Conservation (phyloP, 2,888 invertebrate species). For the Hirtodrosophila duncani region DNA sequence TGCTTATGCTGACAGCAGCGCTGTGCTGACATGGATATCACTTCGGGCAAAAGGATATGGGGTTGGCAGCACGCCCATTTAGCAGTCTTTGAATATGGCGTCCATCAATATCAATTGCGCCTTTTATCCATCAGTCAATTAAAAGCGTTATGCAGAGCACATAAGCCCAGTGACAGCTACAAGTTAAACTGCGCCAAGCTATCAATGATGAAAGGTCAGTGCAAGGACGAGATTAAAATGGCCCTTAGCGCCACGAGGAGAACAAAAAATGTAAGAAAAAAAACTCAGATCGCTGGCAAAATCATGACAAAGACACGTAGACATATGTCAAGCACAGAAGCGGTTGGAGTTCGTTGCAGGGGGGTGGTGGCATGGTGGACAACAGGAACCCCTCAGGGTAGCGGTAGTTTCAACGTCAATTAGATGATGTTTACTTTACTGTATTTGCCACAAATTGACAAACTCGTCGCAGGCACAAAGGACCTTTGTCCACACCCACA, state of each 20-base stretch:
- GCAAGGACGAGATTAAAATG: slow-evolving; percentile 6
- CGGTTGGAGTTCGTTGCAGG: neutral
- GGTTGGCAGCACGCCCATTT: slow-evolving; percentile 6
- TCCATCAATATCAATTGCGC: slow-evolving; percentile 46
- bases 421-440: slow-evolving; percentile 71
- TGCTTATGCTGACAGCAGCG: slow-evolving; percentile 71
- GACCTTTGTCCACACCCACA: slow-evolving; percentile 6
- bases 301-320: slow-evolving; percentile 41
- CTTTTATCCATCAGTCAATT: slow-evolving; percentile 61
- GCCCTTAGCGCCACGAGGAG: no score
- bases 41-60: slow-evolving; percentile 2
- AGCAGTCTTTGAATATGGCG: neutral
- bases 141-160: slow-evolving; percentile 51
- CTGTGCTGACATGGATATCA: neutral
- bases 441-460: slow-evolving; percentile 72
- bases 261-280: neutral
- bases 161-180: slow-evolving; percentile 36
- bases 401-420: slow-evolving; percentile 66
- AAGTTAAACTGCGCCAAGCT: no score
- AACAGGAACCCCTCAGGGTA: slow-evolving; percentile 1
- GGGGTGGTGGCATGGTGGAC: slow-evolving; percentile 11
- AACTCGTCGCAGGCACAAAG: slow-evolving; percentile 47
- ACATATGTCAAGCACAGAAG: slow-evolving; percentile 60
- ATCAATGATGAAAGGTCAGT: slow-evolving; percentile 38
- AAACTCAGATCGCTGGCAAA: slow-evolving; percentile 18